A percentile compares a stretch with the other conserved stretches of the same genome.
Conservation (phyloP, 2,888 invertebrate species). For the Cancer borealis region DNA sequence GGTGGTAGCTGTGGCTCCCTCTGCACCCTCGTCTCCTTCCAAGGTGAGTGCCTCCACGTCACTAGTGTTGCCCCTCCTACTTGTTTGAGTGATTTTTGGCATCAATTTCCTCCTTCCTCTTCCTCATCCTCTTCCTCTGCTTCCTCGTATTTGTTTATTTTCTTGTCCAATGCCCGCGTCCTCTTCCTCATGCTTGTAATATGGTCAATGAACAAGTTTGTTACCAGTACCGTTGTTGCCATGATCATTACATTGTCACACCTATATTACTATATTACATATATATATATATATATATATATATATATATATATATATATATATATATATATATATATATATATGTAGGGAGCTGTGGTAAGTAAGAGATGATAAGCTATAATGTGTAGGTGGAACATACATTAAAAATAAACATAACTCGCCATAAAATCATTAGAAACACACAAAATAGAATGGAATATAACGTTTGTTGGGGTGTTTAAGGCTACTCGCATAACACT, state of each 20-base stretch:
- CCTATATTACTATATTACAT: background rate
- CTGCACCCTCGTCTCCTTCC: background rate
- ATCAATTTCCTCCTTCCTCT: constrained; percentile 7
- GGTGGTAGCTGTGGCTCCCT: background rate
- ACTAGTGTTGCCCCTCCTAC: constrained; percentile 1
- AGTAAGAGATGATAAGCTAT: too few relatives aligned
- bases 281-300: background rate
- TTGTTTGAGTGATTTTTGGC: background rate
- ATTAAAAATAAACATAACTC: too few relatives aligned
- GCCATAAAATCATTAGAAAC: too few relatives aligned
- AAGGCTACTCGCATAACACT: too few relatives aligned
- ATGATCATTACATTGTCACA: background rate
- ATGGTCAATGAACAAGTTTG: background rate
- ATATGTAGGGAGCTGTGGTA: too few relatives aligned
- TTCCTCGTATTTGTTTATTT: background rate
- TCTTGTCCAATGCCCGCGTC: background rate
- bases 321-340: too few relatives aligned
- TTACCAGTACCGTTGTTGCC: background rate
- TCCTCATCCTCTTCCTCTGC: background rate
- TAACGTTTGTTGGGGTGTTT: too few relatives aligned
- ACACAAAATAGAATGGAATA: too few relatives aligned
- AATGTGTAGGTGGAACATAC: too few relatives aligned
- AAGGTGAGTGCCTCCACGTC: constrained; percentile 34
- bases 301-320: too few relatives aligned
- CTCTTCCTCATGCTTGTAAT: background rate